Evolutionary conservation across 2,888 invertebrate species (phyloP).

Genomic region (Zele albiditarsus): DNA sequence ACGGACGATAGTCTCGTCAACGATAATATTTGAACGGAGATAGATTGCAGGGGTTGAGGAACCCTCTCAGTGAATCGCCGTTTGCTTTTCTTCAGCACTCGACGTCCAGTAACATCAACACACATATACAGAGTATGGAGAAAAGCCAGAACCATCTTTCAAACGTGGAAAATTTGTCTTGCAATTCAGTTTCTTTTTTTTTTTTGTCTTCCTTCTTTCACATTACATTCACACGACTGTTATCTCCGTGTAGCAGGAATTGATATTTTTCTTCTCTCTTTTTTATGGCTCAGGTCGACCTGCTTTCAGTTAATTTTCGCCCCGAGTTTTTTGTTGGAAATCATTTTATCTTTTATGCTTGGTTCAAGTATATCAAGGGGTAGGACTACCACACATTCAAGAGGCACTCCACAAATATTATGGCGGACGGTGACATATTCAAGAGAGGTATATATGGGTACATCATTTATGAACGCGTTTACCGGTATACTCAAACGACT

Average conservation of each 20-base stretch:
- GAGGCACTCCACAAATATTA: constrained; percentile 22
- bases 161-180: constrained; percentile 21
- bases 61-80: constrained; percentile 27
- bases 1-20: constrained; percentile 46
- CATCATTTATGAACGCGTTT: too few species aligned
- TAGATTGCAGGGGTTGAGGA: constrained; percentile 52
- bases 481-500: too few species aligned
- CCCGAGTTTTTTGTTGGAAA: not conserved
- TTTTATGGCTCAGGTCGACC: not conserved
- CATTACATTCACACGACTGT: too few species aligned
- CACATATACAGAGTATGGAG: constrained; percentile 31
- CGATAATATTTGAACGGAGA: constrained; percentile 65
- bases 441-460: too few species aligned
- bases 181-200: not conserved
- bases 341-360: not conserved
- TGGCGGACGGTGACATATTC: constrained; percentile 37
- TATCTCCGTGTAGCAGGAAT: constrained; percentile 16
- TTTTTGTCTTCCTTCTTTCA: constrained; percentile 27
- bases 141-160: not conserved
- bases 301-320: not conserved
- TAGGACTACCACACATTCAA: constrained; percentile 29
- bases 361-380: constrained; percentile 1
- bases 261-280: constrained; percentile 25
- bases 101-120: constrained; percentile 54
- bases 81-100: constrained; percentile 58